Evolutionary conservation across 2,113 vertebrate genomes (phyloP), one percentile per base, ranked within the genome.

Genomic region (Pelvicachromis taeniatus): DNA sequence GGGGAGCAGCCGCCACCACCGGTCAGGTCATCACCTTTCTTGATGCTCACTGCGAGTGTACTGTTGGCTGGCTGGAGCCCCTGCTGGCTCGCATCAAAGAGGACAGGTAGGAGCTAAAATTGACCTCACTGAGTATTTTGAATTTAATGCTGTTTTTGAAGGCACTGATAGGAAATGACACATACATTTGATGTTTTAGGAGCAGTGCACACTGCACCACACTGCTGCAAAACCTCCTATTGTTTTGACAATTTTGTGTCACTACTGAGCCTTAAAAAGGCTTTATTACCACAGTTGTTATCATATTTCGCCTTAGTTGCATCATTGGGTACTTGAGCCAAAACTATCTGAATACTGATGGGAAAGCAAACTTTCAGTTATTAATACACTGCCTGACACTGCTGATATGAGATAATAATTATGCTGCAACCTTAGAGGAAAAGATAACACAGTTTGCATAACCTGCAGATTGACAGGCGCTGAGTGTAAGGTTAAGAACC

Each of bases 11-110:
- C 0, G 97, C 97, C 45, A 97, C 99, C 2, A 95, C 77, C 65
- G 99, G 98, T 48, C 97, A 98, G 95, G 97, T 99, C 82, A 97
- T 99, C 88, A 99, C 98, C 1, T 99, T 99, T 92, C 95, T 99
- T 54, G 99, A 99, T 0, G 98, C 99, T 26, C 99, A 99, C 95
- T 99, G 99, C 26, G 99, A 99, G 93, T 99, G 98, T 86, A 99
- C 98, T 0, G 68, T 94, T 45, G 98, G 99, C 61, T 99, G 99
- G 99, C 94, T 99, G 26, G 99, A 99, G 90, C 98, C 99, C 0
- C 95, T 99, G 85, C 95, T 99, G 94, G 97, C 97, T 0, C 95
- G 98, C 77, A 98, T 99, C 89, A 97, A 96, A 93, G 97, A 99
- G 82, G 96, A 97, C 94, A 94, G 96, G 96, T 97, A 77, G 83